phyloP scores from a whole-genome alignment of 2,888 invertebrate genomes.

The Mythimna impura region DNA sequence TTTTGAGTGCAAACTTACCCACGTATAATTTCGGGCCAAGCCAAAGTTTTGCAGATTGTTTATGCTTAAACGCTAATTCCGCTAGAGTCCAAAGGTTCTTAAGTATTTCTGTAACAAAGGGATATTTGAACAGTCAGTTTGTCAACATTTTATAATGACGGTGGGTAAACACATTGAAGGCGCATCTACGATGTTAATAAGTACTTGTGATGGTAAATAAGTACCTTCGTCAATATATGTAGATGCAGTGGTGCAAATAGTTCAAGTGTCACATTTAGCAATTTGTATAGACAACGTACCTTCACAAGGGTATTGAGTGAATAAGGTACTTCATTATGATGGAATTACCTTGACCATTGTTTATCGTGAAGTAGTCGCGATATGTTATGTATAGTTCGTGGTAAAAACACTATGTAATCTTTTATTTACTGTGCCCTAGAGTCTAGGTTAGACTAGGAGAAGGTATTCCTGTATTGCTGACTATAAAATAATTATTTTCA shows the following conservation, averaged over 20 bases:
- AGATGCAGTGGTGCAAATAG: constrained; percentile 44
- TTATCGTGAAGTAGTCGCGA: not conserved
- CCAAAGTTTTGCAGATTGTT: constrained; percentile 81
- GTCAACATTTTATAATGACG: constrained; percentile 22
- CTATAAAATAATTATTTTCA: too few relatives aligned
- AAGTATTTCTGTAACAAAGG: constrained; percentile 77
- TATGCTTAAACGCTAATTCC: constrained; percentile 71
- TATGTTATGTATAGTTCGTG: not conserved
- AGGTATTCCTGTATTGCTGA: not conserved
- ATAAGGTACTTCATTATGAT: constrained; percentile 8
- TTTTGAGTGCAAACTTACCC: constrained; percentile 71
- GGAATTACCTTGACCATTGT: constrained; percentile 16
- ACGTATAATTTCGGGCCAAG: constrained; percentile 83
- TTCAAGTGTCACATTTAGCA: constrained; percentile 32
- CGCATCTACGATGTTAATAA: constrained; percentile 23
- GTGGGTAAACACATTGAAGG: constrained; percentile 31
- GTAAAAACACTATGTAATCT: not conserved
- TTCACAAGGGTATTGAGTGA: constrained; percentile 4
- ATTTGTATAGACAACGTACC: constrained; percentile 8
- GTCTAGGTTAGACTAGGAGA: not conserved
- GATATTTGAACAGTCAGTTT: constrained; percentile 17
- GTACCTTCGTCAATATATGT: constrained; percentile 39
- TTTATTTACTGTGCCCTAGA: not conserved
- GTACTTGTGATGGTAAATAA: constrained; percentile 42
- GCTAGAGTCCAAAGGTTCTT: constrained; percentile 78